Conservation (phyloP, 2,113 vertebrate genomes). For the Rissa tridactyla region DNA sequence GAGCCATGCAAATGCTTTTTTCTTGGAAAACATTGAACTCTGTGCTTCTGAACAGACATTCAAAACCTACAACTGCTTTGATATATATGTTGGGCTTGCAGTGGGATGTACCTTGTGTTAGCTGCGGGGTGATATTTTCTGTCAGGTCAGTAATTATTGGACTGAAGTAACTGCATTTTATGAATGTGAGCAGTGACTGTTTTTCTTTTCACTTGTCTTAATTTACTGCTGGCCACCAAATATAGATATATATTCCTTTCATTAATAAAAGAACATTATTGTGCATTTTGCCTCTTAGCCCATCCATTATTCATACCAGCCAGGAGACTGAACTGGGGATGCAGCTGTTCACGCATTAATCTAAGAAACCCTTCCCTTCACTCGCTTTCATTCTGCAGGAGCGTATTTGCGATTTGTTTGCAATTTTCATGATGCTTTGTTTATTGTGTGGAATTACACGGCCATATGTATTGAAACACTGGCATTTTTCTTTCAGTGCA, state of each 20-base stretch:
- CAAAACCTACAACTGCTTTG: not conserved
- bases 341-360: conserved; percentile 67
- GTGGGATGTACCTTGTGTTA: conserved; percentile 40
- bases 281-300: conserved; percentile 66
- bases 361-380: conserved; percentile 26
- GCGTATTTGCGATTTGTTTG: conserved; percentile 22
- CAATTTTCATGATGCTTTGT: conserved; percentile 28
- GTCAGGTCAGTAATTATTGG: conserved; percentile 56
- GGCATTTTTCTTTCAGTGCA: not conserved
- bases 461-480: not conserved
- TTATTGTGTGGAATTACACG: conserved; percentile 21
- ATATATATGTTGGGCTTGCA: not conserved
- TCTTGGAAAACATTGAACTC: conserved; percentile 7
- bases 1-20: not conserved
- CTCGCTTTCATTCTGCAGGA: conserved; percentile 3
- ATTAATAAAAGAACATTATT: conserved; percentile 77
- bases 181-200: conserved; percentile 33
- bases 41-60: not conserved
- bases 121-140: conserved; percentile 21
- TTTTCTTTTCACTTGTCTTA: conserved; percentile 59
- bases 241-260: conserved; percentile 69
- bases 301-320: conserved; percentile 76
- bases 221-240: conserved; percentile 69
- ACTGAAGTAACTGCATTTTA: conserved; percentile 67
- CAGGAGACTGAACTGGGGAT: conserved; percentile 51